Evolutionary conservation across 1,140 invertebrate species (phyloP), one percentile per base, ranked within the genome.

Genomic region (Drosophila azteca): DNA sequence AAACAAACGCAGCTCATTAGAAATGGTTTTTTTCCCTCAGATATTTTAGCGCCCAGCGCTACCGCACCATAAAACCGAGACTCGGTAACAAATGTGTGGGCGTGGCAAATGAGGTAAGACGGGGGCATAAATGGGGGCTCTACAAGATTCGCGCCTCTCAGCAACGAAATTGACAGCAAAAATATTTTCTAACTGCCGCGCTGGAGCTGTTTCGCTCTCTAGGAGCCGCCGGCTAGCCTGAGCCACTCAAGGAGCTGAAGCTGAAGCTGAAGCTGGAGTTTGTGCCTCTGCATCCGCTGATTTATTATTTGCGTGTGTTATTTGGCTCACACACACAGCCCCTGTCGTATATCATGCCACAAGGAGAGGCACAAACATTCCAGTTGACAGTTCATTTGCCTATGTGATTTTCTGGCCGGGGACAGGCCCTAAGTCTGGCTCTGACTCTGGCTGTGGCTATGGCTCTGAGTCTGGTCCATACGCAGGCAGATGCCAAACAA

Each of bases 351-450:
- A 85, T 85, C 82, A 85, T 82, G 69, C 70, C 22, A 52, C 65
- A 51, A 60, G 46, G 39, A 24, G 31, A 54, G 67, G 67, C 67
- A 63, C 78, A 68, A 59, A 82, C 85, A 88, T 73, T 79, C 72
- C 83, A 79, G 83, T 82, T 87, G 83, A 87, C 83, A 87, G 83
- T 87, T 88, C 84, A 88, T 87, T 88, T 87, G 83, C 71, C 71
- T 87, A 75, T 65, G 60, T 79, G 75, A 78, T 81, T 79, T 70
- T 75, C 66, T 60, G 41, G 24, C 66, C 20, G 45, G 41, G 43
- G 35, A 39, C 35, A 13, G 35, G 35, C 11, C 4, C 35, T 39
- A 39, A 13, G 11, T 39, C 35, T 39, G 35, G 11, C 35, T 39
- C 35, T 39, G 35, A 9, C 35, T 31, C 29, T 31, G 6, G 29